Base-by-base conservation (phyloP, 2,113 vertebrate species). In the Monopterus albus region DNA sequence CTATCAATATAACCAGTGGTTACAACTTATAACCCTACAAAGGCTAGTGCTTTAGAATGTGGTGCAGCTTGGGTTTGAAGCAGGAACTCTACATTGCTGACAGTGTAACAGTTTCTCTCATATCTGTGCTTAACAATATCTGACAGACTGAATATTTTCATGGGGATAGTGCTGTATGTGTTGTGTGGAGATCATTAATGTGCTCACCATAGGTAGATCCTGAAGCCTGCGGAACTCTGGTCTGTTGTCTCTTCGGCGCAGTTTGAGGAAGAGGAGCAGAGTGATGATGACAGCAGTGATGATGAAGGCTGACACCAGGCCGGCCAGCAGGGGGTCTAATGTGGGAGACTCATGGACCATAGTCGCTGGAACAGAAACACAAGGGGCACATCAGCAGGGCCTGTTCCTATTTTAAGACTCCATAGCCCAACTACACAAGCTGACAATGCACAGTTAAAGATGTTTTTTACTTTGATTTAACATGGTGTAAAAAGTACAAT, bases 171-270 rank as follows among this genome's bases (percentile, higher is more conserved):
- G 21, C n/a, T 23, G 17, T 10, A 21, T 10, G n/a, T 31, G 45
- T 29, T 53, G 23, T 38, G n/a, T 43, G 12, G 12, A 18, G 46
- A 38, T 56, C 15, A 14, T 11, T 2, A 25, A 5, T 3, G 11
- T 49, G 53, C 91, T 91, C 86, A 95, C 94, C 94, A 95, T 94
- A 1, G 94, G 94, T 7, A 95, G 83, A 43, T 95, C 94, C 77
- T 96, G 95, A 63, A 97, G 93, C 71, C 95, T 91, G 50, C 91
- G 92, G 86, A 97, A 97, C 64, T 94, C 94, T 7, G 95, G 93
- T 33, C 91, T 88, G 74, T 74, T 92, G 79, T 92, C 90, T 83
- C 91, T 92, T 25, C 89, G 89, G 12, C 94, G 94, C 70, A 96
- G 94, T 20, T 94, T 94, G 82, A 96, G 73, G 91, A 96, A 96